Conservation (phyloP, 92 coral and sea anemone genomes). For the Porites evermanni region DNA sequence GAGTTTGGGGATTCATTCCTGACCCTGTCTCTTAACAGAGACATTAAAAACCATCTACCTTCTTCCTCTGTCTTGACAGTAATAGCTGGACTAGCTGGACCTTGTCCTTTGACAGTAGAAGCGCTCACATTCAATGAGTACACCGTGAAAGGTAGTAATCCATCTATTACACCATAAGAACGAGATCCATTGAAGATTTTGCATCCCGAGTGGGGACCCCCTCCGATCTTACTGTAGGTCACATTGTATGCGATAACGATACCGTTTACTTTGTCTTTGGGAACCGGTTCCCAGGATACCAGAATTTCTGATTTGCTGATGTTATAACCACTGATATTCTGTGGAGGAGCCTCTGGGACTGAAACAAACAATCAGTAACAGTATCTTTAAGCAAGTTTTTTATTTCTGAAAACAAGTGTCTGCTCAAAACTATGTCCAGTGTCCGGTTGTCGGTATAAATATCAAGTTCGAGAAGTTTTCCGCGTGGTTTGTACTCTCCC, state of each 20-base stretch:
- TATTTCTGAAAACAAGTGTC: too few relatives aligned
- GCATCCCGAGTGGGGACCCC: background rate
- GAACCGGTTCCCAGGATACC: conserved; percentile 56
- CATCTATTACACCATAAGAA: conserved; percentile 25
- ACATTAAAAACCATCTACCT: conserved; percentile 45
- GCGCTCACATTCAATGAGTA: conserved; percentile 66
- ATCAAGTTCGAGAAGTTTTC: too few relatives aligned
- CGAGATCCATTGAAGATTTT: conserved; percentile 8
- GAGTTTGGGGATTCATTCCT: too few relatives aligned
- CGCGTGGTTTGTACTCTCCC: too few relatives aligned
- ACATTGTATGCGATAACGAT: conserved; percentile 39
- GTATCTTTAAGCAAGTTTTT: too few relatives aligned
- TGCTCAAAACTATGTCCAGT: too few relatives aligned
- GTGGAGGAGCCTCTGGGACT: conserved; percentile 71
- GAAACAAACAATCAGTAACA: background rate
- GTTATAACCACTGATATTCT: conserved; percentile 52
- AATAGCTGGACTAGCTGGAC: conserved; percentile 55
- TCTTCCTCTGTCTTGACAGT: conserved; percentile 82
- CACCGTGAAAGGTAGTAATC: conserved; percentile 65
- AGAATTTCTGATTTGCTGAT: conserved; percentile 51
- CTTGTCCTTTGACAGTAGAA: conserved; percentile 74
- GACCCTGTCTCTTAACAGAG: too few relatives aligned
- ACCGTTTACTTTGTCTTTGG: conserved; percentile 44
- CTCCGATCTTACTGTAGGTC: conserved; percentile 2
- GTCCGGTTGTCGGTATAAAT: too few relatives aligned